These are phyloP conservation scores for Lophotis ruficrista DNA, from an alignment of 2,113 vertebrate species.

Conservation along the genomic window DNA sequence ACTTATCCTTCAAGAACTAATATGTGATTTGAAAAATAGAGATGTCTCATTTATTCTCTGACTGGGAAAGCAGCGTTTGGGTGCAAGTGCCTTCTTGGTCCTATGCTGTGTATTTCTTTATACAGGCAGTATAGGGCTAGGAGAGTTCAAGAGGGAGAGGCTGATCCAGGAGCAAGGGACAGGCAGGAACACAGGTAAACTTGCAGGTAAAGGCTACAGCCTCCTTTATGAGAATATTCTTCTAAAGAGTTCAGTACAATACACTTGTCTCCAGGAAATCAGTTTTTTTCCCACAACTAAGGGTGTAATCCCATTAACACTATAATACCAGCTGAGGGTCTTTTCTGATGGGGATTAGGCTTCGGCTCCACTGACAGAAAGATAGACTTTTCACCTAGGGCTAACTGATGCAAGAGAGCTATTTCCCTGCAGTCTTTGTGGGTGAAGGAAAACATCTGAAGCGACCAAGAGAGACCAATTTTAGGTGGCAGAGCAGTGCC, in stretches of 20 bases:
- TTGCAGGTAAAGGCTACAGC: neutral
- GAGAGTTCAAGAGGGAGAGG: neutral
- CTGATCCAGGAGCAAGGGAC: neutral
- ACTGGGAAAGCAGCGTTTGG: neutral
- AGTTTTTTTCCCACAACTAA: neutral
- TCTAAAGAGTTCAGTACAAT: neutral
- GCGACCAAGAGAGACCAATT: neutral
- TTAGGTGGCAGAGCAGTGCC: neutral
- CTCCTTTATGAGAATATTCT: neutral
- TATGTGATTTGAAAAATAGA: neutral
- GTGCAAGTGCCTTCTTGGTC: neutral
- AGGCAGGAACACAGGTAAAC: neutral
- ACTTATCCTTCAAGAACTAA: neutral
- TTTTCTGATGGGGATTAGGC: neutral
- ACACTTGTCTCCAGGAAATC: neutral
- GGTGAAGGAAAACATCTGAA: neutral
- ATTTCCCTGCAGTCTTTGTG: neutral
- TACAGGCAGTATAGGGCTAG: rapidly evolving
- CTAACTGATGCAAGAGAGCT: neutral
- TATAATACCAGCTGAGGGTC: neutral
- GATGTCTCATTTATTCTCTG: neutral
- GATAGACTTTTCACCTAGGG: neutral
- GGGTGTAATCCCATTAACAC: slow-evolving; percentile 6
- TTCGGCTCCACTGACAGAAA: neutral
- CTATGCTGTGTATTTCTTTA: neutral